These are phyloP conservation scores for Gadus macrocephalus DNA, from an alignment of 2,113 vertebrate genomes.

Conservation along the genomic window DNA sequence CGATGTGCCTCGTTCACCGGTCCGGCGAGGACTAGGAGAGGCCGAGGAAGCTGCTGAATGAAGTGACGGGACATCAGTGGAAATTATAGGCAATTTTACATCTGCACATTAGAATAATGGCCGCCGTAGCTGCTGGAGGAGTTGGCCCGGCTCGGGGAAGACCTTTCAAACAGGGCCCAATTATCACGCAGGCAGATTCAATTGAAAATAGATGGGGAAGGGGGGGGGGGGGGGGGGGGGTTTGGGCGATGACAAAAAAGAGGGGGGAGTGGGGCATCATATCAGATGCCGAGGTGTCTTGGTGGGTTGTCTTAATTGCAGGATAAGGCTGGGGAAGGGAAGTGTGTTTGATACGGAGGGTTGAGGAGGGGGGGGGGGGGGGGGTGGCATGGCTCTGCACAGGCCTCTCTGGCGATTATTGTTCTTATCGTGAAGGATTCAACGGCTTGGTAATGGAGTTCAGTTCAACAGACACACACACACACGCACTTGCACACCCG, in stretches of 20 bases:
- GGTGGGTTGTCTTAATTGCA: conserved; percentile 62
- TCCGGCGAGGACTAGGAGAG: conserved; percentile 36
- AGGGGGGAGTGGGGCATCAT: conserved; percentile 40
- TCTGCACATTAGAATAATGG: conserved; percentile 80
- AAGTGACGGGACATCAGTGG: conserved; percentile 68
- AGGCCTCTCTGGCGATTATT: too few species aligned
- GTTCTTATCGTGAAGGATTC: conserved; percentile 44
- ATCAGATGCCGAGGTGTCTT: conserved; percentile 56
- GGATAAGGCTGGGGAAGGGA: conserved; percentile 50
- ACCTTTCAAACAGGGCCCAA: conserved; percentile 71
- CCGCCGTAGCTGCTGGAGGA: conserved; percentile 37
- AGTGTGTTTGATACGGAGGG: background rate
- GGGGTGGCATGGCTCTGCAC: too few species aligned
- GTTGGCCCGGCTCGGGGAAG: conserved; percentile 70
- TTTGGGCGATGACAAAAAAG: background rate
- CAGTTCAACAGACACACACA: conserved; percentile 29
- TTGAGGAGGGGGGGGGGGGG: too few species aligned
- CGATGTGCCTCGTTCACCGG: conserved; percentile 48
- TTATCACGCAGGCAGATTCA: conserved; percentile 67
- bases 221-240: conserved; percentile 36
- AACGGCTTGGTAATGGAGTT: conserved; percentile 59
- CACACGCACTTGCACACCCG: conserved; percentile 2
- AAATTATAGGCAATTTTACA: conserved; percentile 82
- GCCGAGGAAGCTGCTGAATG: conserved; percentile 51
- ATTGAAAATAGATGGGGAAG: conserved; percentile 56